Evolutionary conservation across 64 coral and sea anemone species (phyloP).

Genomic region (Pocillopora damicornis): DNA sequence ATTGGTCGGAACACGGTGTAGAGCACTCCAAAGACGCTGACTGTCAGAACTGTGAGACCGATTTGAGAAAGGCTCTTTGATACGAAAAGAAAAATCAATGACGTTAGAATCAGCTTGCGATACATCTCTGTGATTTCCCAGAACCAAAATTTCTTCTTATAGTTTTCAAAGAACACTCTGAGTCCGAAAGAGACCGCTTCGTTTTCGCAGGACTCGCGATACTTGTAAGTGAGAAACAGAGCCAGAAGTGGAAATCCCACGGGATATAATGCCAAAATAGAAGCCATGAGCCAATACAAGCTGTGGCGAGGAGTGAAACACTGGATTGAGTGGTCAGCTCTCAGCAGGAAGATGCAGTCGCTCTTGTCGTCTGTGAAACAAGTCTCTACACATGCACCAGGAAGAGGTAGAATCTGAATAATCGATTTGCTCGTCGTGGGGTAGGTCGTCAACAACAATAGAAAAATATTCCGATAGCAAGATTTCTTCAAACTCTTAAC

Average conservation of each 20-base stretch:
- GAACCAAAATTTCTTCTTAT: background rate
- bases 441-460: conserved; percentile 27
- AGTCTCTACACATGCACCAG: conserved; percentile 12
- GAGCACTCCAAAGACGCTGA: background rate
- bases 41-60: background rate
- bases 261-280: conserved; percentile 48
- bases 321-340: conserved; percentile 30
- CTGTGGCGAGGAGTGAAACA: conserved; percentile 18
- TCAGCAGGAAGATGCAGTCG: conserved; percentile 16
- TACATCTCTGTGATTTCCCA: conserved; percentile 22
- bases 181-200: background rate
- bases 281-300: conserved; percentile 41
- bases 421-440: conserved; percentile 42
- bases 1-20: conserved; percentile 13
- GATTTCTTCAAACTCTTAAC: conserved; percentile 41
- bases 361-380: conserved; percentile 12
- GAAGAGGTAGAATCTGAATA: conserved; percentile 32
- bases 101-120: background rate
- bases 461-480: conserved; percentile 36
- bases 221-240: conserved; percentile 52
- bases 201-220: background rate
- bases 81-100: background rate
- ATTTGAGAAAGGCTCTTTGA: background rate
- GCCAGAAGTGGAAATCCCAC: conserved; percentile 69
- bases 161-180: conserved; percentile 23